phyloP scores from a whole-genome alignment of 2,797 vertebrate genomes.

The Cryptoblepharus egeriae region DNA sequence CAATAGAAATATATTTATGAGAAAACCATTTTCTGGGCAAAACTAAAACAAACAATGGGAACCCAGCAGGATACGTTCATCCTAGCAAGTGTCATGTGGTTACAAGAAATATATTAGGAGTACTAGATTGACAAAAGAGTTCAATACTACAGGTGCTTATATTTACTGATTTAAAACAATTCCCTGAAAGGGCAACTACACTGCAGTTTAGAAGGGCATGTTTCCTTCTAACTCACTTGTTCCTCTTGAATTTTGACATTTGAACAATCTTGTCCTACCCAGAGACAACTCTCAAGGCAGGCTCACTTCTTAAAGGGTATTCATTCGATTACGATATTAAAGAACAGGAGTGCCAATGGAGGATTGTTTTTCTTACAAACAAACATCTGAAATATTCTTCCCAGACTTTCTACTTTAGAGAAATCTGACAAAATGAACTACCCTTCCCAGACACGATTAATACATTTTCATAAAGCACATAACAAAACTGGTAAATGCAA shows the following conservation, averaged over 20 bases:
- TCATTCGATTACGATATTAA: constrained; percentile 56
- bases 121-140: constrained; percentile 8
- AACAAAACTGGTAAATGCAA: constrained; percentile 72
- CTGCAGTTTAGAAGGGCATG: constrained; percentile 47
- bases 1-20: constrained; percentile 49
- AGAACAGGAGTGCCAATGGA: constrained; percentile 51
- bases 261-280: constrained; percentile 57
- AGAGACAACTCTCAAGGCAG: constrained; percentile 54
- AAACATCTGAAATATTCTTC: constrained; percentile 61
- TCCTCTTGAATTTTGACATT: constrained; percentile 62
- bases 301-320: constrained; percentile 30
- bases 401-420: constrained; percentile 56
- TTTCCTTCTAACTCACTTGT: too few species aligned
- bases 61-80: constrained; percentile 58
- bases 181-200: constrained; percentile 50
- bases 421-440: constrained; percentile 67
- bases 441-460: constrained; percentile 51
- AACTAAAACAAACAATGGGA: constrained; percentile 52
- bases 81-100: constrained; percentile 62
- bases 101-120: constrained; percentile 49
- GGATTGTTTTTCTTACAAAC: constrained; percentile 51
- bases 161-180: constrained; percentile 69
- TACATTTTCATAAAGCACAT: constrained; percentile 71
- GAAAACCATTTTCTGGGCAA: constrained; percentile 16
- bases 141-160: constrained; percentile 63